Evolutionary conservation across 2,113 vertebrate genomes (phyloP).

Genomic region (Ascaphus truei): DNA sequence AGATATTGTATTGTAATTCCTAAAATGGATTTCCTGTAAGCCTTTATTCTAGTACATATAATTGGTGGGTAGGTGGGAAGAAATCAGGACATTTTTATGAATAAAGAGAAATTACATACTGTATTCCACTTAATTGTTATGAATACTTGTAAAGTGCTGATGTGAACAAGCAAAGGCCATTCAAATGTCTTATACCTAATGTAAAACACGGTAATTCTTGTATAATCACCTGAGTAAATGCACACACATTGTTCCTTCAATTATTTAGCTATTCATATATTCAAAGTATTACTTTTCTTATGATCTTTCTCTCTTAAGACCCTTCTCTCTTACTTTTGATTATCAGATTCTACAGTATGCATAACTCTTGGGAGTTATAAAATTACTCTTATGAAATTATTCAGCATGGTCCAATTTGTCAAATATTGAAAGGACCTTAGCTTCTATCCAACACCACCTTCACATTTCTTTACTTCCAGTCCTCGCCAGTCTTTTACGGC

Average conservation of each 20-base stretch:
- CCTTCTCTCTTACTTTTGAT: not conserved
- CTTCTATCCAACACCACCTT: not conserved
- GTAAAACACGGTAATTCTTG: not conserved
- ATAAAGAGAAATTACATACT: not conserved
- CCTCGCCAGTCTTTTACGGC: too few relatives aligned
- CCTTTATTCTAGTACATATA: too few relatives aligned
- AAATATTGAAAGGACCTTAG: not conserved
- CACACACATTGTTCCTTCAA: not conserved
- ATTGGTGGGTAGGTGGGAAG: not conserved
- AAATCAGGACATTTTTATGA: not conserved
- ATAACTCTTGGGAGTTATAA: not conserved
- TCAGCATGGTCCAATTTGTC: not conserved
- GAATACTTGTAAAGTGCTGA: not conserved
- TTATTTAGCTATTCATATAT: conserved; percentile 4
- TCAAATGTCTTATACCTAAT: not conserved
- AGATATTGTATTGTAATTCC: not conserved
- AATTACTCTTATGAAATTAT: not conserved
- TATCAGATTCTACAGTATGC: not conserved
- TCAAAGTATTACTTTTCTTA: not conserved
- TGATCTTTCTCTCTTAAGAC: not conserved
- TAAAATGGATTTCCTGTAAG: not conserved
- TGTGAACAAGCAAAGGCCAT: not conserved
- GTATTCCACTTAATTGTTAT: not conserved
- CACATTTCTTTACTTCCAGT: too few relatives aligned
- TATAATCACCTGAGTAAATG: not conserved